These are phyloP conservation scores for Eulemur coronatus DNA, from an alignment of 2,797 vertebrate species.

Conservation along the genomic window DNA sequence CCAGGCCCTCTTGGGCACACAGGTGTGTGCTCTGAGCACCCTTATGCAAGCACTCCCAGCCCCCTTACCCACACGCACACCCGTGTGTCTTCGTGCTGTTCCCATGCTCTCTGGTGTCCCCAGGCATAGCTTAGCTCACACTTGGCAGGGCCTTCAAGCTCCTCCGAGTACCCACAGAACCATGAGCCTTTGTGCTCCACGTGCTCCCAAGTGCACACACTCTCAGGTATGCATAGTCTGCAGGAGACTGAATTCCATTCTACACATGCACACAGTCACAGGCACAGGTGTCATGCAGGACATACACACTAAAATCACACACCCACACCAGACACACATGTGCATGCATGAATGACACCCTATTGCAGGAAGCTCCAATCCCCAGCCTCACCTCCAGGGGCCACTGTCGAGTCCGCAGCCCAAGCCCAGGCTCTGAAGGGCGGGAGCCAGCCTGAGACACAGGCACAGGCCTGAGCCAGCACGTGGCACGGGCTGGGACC, in stretches of 20 bases:
- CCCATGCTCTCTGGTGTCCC: background rate
- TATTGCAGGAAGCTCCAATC: background rate
- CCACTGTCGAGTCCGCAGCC: background rate
- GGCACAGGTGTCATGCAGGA: background rate
- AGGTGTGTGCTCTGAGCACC: no score
- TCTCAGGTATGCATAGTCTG: background rate
- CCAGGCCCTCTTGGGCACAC: background rate
- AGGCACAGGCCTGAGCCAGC: background rate
- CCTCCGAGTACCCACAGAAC: background rate
- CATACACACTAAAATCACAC: background rate
- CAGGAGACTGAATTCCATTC: background rate
- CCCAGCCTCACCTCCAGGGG: conserved; percentile 14
- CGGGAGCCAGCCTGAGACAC: background rate
- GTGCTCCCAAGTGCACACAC: background rate
- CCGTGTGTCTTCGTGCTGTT: background rate
- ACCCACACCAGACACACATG: background rate
- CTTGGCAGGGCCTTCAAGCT: background rate
- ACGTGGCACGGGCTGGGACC: background rate
- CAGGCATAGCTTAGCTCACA: background rate
- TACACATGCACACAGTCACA: background rate
- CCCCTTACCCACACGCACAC: background rate
- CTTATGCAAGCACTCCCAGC: background rate
- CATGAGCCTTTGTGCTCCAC: background rate
- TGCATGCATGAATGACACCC: background rate
- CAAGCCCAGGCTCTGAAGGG: background rate